Evolutionary conservation across 2,113 vertebrate species (phyloP).

Genomic region (Albula goreensis): DNA sequence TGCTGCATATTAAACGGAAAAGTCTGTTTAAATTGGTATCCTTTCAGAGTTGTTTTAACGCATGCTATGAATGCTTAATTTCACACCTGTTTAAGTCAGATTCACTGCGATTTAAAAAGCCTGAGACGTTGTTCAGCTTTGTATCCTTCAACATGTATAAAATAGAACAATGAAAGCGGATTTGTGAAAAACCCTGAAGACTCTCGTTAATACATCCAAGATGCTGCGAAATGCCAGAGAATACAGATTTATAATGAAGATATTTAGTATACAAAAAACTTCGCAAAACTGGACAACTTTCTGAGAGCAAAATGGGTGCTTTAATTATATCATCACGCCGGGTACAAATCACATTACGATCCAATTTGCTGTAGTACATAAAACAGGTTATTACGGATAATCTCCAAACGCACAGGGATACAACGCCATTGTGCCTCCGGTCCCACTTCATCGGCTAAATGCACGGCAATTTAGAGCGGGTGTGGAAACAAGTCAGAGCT

Average conservation of each 20-base stretch:
- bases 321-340: neutral
- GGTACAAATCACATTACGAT: neutral
- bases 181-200: neutral
- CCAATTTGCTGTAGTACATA: neutral
- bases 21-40: too few relatives aligned
- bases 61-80: too few relatives aligned
- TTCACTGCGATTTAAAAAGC: too few relatives aligned
- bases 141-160: neutral
- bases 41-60: too few relatives aligned
- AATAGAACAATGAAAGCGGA: neutral
- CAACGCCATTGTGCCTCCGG: neutral
- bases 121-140: neutral
- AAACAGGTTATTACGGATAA: neutral
- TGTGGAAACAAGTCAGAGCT: neutral
- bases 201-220: neutral
- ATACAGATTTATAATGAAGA: neutral
- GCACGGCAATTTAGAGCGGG: neutral
- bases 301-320: neutral
- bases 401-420: neutral
- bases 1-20: too few relatives aligned
- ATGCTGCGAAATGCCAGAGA: too few relatives aligned
- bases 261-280: neutral
- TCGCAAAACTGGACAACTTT: neutral
- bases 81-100: too few relatives aligned
- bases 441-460: neutral